Evolutionary conservation across 2,113 vertebrate species (phyloP).

Genomic region (Chionodraco myersi): DNA sequence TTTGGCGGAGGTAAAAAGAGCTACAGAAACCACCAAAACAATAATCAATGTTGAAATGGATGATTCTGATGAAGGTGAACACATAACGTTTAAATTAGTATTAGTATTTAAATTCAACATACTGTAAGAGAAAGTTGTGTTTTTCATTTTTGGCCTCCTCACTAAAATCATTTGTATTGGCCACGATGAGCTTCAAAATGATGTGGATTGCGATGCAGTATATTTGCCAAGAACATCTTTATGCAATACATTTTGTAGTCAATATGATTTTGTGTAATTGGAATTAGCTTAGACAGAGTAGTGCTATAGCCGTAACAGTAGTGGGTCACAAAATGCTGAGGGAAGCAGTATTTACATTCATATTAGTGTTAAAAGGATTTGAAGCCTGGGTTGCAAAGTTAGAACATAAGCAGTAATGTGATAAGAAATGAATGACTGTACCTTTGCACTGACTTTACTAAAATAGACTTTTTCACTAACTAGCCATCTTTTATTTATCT

Average conservation of each 20-base stretch:
- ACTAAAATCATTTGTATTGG: background rate
- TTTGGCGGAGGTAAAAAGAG: too few relatives aligned
- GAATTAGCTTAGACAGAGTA: background rate
- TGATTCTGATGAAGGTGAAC: conserved; percentile 1
- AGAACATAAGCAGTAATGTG: background rate
- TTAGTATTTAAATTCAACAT: background rate
- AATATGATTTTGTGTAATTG: background rate
- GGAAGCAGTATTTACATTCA: background rate
- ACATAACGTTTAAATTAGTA: background rate
- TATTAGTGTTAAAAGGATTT: background rate
- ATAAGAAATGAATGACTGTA: too few relatives aligned
- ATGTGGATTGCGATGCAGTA: background rate
- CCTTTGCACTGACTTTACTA: background rate
- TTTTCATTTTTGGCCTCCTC: too few relatives aligned
- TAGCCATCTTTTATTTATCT: background rate
- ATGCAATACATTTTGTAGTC: too few relatives aligned
- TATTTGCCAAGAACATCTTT: background rate
- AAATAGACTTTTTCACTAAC: background rate
- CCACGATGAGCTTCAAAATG: background rate
- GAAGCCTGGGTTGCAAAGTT: background rate
- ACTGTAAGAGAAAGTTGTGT: background rate
- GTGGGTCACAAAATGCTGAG: background rate
- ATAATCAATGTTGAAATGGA: background rate
- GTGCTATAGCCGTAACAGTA: background rate
- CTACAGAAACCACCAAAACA: background rate